A percentile compares a stretch with the other conserved stretches of the same genome.
Conservation (phyloP, 1,140 invertebrate genomes). For the Lordiphosa collinella region DNA sequence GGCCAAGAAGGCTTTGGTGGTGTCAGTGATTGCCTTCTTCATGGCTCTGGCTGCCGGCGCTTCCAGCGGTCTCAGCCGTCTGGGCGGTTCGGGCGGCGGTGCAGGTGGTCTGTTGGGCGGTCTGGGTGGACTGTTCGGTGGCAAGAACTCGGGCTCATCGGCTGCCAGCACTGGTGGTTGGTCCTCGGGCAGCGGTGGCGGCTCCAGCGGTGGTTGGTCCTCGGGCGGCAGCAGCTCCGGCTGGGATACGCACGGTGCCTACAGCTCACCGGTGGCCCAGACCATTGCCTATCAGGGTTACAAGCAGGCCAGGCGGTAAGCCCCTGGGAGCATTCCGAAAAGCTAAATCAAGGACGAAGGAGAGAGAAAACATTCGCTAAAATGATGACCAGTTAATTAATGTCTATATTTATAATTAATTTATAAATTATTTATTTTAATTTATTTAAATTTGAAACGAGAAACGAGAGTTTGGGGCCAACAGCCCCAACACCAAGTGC, state of each 20-base stretch:
- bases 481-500: slow-evolving; percentile 49
- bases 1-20: slow-evolving; percentile 85
- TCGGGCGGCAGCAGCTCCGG: slow-evolving; percentile 64
- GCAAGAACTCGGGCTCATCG: slow-evolving; percentile 58
- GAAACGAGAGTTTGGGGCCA: slow-evolving; percentile 51
- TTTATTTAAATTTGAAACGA: slow-evolving; percentile 75
- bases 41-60: slow-evolving; percentile 82
- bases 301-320: slow-evolving; percentile 76
- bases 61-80: slow-evolving; percentile 81
- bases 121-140: slow-evolving; percentile 74
- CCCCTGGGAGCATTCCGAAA: too few species aligned
- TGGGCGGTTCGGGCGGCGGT: slow-evolving; percentile 59
- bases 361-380: slow-evolving; percentile 68
- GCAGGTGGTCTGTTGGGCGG: slow-evolving; percentile 72
- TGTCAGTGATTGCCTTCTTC: slow-evolving; percentile 83
- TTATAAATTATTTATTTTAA: slow-evolving; percentile 79
- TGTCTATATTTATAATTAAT: slow-evolving; percentile 74
- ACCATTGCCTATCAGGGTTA: slow-evolving; percentile 80
- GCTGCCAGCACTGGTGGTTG: slow-evolving; percentile 64
- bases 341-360: slow-evolving; percentile 36
- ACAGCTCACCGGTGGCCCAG: slow-evolving; percentile 79
- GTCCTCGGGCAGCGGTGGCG: slow-evolving; percentile 68
- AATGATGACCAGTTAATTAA: slow-evolving; percentile 63
- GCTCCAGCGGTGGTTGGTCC: slow-evolving; percentile 59
- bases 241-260: slow-evolving; percentile 79